Conservation (phyloP, 1,140 invertebrate genomes). For the Ips nitidus region DNA sequence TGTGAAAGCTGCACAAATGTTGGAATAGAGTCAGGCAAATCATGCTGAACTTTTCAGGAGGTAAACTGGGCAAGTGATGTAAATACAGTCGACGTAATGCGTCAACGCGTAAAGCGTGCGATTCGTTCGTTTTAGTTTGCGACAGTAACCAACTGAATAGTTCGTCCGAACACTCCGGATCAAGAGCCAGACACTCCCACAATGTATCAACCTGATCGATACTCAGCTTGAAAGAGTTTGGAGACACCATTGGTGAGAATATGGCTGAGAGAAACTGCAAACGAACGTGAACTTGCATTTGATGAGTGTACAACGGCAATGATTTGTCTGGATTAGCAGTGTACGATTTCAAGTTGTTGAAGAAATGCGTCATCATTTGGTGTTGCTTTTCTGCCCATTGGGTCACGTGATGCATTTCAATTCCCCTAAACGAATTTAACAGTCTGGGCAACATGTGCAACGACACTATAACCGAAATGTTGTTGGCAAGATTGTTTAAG, state of each 20-base stretch:
- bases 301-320: constrained; percentile 72
- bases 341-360: constrained; percentile 78
- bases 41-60: constrained; percentile 88
- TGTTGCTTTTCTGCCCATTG: constrained; percentile 89
- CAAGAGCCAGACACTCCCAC: constrained; percentile 86
- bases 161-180: constrained; percentile 83
- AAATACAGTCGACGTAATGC: constrained; percentile 79
- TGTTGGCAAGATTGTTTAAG: constrained; percentile 83
- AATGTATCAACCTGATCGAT: constrained; percentile 86
- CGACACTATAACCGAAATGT: constrained; percentile 87
- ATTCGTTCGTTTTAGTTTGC: constrained; percentile 87
- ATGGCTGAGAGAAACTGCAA: constrained; percentile 90
- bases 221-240: constrained; percentile 79
- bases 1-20: constrained; percentile 82
- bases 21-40: constrained; percentile 88
- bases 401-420: constrained; percentile 79
- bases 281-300: constrained; percentile 86
- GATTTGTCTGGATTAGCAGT: constrained; percentile 47
- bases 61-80: constrained; percentile 83
- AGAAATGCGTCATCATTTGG: constrained; percentile 90
- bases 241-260: constrained; percentile 87
- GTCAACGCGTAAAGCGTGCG: constrained; percentile 84
- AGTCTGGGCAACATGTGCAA: constrained; percentile 85
- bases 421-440: constrained; percentile 83
- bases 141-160: constrained; percentile 89